A percentile compares a stretch with the other conserved stretches of the same genome.
Evolutionary conservation across 2,113 vertebrate species (phyloP).

Genomic region (Rhea americana): DNA sequence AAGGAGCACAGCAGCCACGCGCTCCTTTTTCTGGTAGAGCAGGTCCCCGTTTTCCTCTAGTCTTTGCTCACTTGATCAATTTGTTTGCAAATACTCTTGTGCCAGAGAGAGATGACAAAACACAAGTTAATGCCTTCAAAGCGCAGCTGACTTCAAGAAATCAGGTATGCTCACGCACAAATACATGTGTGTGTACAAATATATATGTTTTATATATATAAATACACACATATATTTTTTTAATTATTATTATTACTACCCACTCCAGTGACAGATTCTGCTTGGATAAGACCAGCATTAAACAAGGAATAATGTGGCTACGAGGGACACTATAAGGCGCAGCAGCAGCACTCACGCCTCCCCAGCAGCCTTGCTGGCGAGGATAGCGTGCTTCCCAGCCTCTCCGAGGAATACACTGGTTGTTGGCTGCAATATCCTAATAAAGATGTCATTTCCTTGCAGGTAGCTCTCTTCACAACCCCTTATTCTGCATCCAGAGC

Average conservation of each 20-base stretch:
- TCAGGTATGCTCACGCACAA: fast-evolving
- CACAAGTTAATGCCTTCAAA: fast-evolving
- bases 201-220: fast-evolving
- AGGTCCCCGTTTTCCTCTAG: background rate
- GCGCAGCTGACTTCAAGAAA: background rate
- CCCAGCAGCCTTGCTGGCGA: fast-evolving
- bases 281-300: background rate
- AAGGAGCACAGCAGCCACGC: background rate
- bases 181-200: no score
- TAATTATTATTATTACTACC: background rate
- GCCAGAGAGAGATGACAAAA: background rate
- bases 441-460: fast-evolving
- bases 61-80: background rate
- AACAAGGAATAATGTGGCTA: background rate
- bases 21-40: background rate
- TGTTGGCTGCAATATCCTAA: fast-evolving
- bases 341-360: background rate
- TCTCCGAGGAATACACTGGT: background rate
- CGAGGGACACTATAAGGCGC: background rate
- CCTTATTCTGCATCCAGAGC: fast-evolving
- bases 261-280: fast-evolving
- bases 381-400: fast-evolving
- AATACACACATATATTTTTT: fast-evolving
- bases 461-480: fast-evolving
- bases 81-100: background rate